Evolutionary conservation across 2,113 vertebrate genomes (phyloP).

Genomic region (Lonchura striata): DNA sequence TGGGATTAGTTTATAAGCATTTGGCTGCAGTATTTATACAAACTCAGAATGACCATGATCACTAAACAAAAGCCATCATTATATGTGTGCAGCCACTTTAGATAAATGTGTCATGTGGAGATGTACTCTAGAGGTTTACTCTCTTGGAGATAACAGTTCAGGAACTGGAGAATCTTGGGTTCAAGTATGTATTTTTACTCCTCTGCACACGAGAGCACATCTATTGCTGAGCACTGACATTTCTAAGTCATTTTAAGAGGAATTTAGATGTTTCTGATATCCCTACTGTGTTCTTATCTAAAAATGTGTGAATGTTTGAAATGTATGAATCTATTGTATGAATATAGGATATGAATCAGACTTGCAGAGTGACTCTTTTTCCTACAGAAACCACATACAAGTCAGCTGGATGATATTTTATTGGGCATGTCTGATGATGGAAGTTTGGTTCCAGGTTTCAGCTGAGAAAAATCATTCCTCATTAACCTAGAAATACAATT

Average conservation of each 20-base stretch:
- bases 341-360: not conserved
- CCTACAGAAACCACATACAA: not conserved
- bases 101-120: conserved; percentile 71
- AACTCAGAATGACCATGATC: conserved; percentile 74
- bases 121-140: conserved; percentile 68
- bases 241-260: not conserved
- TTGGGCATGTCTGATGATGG: not conserved
- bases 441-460: not conserved
- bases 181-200: conserved; percentile 39
- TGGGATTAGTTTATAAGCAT: conserved; percentile 75
- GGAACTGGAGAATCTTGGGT: conserved; percentile 46
- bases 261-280: not conserved
- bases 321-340: not conserved
- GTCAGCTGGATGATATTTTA: not conserved
- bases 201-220: not conserved
- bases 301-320: not conserved
- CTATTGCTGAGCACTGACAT: conserved; percentile 3
- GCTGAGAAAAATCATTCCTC: not conserved
- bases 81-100: conserved; percentile 73
- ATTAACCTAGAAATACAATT: not conserved
- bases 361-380: not conserved
- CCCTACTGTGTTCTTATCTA: not conserved
- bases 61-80: conserved; percentile 73
- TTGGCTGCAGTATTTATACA: conserved; percentile 77
- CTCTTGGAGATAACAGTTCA: conserved; percentile 48